Base-by-base conservation (phyloP, 2,113 vertebrate genomes). In the Muntiacus muntjak region DNA sequence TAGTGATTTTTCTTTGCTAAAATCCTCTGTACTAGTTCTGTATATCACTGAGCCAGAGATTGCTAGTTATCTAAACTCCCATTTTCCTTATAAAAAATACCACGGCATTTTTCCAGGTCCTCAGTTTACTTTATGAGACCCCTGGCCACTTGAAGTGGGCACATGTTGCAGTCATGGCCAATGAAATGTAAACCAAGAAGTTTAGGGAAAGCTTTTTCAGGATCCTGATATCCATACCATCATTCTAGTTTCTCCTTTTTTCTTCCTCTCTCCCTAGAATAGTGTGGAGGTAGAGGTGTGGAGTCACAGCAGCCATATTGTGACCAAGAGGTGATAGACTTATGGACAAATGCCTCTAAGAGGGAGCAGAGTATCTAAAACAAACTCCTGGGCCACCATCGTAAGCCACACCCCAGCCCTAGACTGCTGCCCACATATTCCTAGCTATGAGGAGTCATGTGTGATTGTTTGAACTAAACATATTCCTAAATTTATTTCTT, bases 401-500 rank as follows among this genome's bases (percentile, higher is more conserved):
- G 16, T 10, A 47, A 60, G 47, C 40, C 52, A n/a, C 6, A 13
- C 1, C 1, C 3, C 16, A 21, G 47, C 28, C 16, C 26, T 15
- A 1, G 2, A 1, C 25, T 17, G 3, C n/a, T 17, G 60, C 7
- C 14, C 55, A 36, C 21, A 2, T 1, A 13, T 7, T 50, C 15
- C 8, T 25, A 21, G 16, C 21, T 6, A 1, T 11, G 30, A 40
- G 28, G 50, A 58, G 4, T 10, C 7, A 25, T 4, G 45, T 8
- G 88, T 78, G 12, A 16, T 54, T 7, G 28, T 71, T 76, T 58
- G 45, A 25, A 36, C 33, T 14, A 43, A 89, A 43, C 33, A 7
- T 4, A 2, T 82, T 85, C 12, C 23, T 76, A 89, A 71, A 25
- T 15, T 47, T 60, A 40, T 78, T 76, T 95, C 88, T 64, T 21